Percentiles rank a stretch among this genome's conserved stretches.
phyloP scores from a whole-genome alignment of 2,113 vertebrate genomes.

The Globicephala melas region DNA sequence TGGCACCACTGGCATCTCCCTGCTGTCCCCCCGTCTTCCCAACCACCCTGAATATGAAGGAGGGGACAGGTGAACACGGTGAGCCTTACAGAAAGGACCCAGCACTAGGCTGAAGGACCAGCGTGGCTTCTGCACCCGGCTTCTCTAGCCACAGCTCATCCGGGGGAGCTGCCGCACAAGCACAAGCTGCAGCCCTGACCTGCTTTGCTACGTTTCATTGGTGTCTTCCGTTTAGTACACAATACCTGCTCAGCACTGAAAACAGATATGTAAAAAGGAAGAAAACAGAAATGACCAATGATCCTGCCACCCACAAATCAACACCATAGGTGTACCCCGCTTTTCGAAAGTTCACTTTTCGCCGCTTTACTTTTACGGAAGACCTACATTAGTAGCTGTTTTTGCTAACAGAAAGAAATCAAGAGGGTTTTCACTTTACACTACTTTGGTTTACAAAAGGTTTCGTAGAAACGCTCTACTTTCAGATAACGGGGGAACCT shows the following conservation, averaged over 20 bases:
- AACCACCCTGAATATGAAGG: not conserved
- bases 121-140: not conserved
- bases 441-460: not conserved
- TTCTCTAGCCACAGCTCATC: not conserved
- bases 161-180: too few relatives aligned
- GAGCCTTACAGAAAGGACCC: not conserved
- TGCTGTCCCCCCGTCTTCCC: not conserved
- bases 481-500: not conserved
- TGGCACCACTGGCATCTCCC: not conserved
- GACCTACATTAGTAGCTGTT: not conserved
- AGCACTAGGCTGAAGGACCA: too few relatives aligned
- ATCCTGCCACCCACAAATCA: not conserved
- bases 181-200: not conserved
- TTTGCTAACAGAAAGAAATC: not conserved
- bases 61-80: rapidly evolving
- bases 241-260: not conserved
- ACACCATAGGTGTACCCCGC: not conserved
- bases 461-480: not conserved
- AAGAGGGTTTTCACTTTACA: not conserved
- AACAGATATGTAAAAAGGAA: not conserved
- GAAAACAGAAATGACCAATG: not conserved
- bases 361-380: not conserved
- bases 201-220: rapidly evolving
- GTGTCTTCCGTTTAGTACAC: too few relatives aligned
- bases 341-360: not conserved